Conservation (phyloP, 2,113 vertebrate genomes). For the Microcebus jonahi region DNA sequence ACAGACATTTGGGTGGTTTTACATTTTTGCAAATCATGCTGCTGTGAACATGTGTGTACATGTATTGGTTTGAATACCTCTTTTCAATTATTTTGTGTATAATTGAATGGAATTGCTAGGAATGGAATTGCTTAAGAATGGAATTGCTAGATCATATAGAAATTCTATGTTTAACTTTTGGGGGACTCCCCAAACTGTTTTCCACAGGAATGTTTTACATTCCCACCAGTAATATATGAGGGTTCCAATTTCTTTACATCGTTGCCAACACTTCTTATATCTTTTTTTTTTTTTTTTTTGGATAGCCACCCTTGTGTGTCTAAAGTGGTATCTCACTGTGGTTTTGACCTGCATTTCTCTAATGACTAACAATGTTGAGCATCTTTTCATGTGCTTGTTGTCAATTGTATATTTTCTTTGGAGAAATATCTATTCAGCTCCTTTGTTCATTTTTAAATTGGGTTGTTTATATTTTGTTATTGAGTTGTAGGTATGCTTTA, state of each 20-base stretch:
- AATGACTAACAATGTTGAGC: background rate
- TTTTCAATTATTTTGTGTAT: background rate
- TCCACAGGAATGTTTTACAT: background rate
- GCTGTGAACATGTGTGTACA: background rate
- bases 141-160: background rate
- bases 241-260: background rate
- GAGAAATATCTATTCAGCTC: background rate
- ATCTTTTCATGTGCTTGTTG: background rate
- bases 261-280: background rate
- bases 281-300: background rate
- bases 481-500: background rate
- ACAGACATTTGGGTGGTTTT: background rate
- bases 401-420: background rate
- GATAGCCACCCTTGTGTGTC: background rate
- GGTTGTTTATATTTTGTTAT: background rate
- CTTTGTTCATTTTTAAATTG: background rate
- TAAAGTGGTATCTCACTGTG: background rate
- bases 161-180: background rate
- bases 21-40: background rate
- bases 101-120: background rate
- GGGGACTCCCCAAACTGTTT: background rate
- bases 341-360: constrained; percentile 12
- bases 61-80: background rate
- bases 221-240: background rate
- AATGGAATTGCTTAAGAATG: background rate